Base-by-base conservation (phyloP, 2,113 vertebrate species). In the Microtus montanus region DNA sequence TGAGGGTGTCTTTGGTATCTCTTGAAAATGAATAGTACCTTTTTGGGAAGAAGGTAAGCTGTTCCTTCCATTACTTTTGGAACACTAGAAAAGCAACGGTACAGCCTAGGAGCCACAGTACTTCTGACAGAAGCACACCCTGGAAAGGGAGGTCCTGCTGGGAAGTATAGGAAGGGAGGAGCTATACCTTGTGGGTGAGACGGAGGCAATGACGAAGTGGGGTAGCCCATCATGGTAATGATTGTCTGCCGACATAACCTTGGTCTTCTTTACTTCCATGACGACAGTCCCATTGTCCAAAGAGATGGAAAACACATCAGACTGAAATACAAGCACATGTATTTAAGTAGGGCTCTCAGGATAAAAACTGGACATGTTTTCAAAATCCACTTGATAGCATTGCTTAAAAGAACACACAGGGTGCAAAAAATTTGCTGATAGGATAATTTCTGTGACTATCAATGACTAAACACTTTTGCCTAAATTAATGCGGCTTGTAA, bases 271-370 rank as follows among this genome's bases (percentile, higher is more conserved):
- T 93, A 97, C 98, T 93, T 98, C 99, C 97, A 99, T 98, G 94
- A 99, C 97, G 14, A 99, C 99, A 3, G 98, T 98, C 47, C 99
- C 99, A 11, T 99, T 99, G 71, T 99, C 99, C 98, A 99, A 95
- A 0, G 99, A 99, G 89, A 99, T 97, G 93, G 99, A 99, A 97
- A 99, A 99, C 95, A 99, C 98, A 30, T 99, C 99, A 58, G 98
- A 75, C 99, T 99, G 97, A 96, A 98, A 98, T 91, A 95, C 1
- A 95, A 58, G 28, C 11, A 92, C 82, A 13, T 3, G 9, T 38
- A 15, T 83, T 49, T 70, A 89, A 82, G 74, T 3, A 38, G 49
- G 75, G 12, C 64, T 41, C 30, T 44, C 54, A 35, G 68, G 63
- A 54, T 63, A 14, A 49, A 41, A 80, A 38, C 88, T 0, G 2